A percentile compares a stretch with the other conserved stretches of the same genome.
Evolutionary conservation across 2,113 vertebrate genomes (phyloP).

Genomic region (Cynopterus brachyotis): DNA sequence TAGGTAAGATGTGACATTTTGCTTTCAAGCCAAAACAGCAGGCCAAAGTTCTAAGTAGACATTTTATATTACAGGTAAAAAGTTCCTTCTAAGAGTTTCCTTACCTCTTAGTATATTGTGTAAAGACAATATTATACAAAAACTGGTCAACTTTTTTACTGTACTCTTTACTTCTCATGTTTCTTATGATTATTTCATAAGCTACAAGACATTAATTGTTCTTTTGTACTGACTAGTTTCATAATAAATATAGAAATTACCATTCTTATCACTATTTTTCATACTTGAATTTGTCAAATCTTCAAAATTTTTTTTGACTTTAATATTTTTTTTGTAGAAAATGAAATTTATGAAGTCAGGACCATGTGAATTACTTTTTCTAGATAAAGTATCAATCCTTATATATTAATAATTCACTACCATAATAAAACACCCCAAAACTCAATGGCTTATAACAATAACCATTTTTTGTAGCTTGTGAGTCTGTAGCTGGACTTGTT

Average conservation of each 20-base stretch:
- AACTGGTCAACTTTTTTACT: background rate
- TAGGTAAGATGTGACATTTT: background rate
- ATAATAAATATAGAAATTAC: background rate
- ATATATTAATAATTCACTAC: background rate
- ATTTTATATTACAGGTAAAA: background rate
- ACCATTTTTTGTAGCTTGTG: background rate
- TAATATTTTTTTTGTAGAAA: background rate
- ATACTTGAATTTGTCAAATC: background rate
- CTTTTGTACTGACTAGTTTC: background rate
- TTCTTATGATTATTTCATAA: background rate
- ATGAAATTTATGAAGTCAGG: background rate
- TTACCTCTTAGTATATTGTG: background rate
- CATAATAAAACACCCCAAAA: background rate
- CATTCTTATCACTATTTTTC: background rate
- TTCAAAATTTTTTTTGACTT: background rate
- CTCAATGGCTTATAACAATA: background rate
- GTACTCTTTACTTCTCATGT: background rate
- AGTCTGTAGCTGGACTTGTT: background rate
- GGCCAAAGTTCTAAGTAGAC: background rate
- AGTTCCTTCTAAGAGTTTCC: background rate
- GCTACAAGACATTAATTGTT: background rate
- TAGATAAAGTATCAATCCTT: background rate
- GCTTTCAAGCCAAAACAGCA: background rate
- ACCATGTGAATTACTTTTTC: background rate
- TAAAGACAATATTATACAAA: background rate